Conservation (phyloP, 2,113 vertebrate genomes). For the Rhegmatorhina hoffmannsi region DNA sequence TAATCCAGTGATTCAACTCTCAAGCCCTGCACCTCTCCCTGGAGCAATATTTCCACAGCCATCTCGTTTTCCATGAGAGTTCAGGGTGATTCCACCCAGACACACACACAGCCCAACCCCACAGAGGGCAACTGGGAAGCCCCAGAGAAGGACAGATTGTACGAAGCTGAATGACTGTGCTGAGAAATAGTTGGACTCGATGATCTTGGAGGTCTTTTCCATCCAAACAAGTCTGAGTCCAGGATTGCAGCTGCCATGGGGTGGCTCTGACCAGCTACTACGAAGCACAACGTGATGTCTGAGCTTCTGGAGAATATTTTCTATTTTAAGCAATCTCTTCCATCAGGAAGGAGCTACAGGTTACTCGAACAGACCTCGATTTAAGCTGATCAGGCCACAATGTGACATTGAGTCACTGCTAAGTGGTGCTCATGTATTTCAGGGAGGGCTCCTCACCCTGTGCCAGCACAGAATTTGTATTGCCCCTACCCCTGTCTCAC, state of each 20-base stretch:
- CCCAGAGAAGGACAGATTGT: fast-evolving
- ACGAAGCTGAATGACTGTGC: fast-evolving
- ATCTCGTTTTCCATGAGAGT: fast-evolving
- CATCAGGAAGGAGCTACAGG: neutral
- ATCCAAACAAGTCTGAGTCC: fast-evolving
- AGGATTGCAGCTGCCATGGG: fast-evolving
- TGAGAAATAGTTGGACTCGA: neutral
- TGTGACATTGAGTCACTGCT: neutral
- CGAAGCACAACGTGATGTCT: fast-evolving
- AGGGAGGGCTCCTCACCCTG: neutral
- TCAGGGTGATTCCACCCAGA: neutral
- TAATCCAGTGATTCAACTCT: fast-evolving
- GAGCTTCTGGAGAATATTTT: neutral
- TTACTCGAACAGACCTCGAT: neutral
- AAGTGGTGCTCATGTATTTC: neutral
- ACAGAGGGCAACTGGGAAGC: fast-evolving
- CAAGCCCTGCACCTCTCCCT: neutral
- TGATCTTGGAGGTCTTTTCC: neutral
- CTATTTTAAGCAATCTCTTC: neutral
- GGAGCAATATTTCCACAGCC: neutral
- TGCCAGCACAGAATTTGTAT: neutral
- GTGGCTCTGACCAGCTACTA: fast-evolving
- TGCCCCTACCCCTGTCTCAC: neutral
- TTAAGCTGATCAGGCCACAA: neutral
- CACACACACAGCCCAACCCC: fast-evolving